Evolutionary conservation across 2,113 vertebrate genomes (phyloP).

Genomic region (Nannobrachium achirus): DNA sequence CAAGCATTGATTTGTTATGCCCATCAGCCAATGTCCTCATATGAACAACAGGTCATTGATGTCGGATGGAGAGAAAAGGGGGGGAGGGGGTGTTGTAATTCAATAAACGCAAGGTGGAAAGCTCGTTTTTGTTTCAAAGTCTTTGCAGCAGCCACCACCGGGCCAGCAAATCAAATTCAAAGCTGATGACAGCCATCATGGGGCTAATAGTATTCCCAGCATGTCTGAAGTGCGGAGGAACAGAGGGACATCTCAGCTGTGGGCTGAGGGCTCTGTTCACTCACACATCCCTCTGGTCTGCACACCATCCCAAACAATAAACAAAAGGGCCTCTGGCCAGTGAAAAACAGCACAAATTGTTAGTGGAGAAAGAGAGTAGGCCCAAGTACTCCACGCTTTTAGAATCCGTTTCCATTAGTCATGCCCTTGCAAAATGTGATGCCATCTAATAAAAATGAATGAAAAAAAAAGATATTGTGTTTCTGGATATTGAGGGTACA

Average conservation of each 20-base stretch:
- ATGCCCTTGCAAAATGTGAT: neutral
- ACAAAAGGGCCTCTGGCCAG: slow-evolving; percentile 57
- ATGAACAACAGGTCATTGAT: neutral
- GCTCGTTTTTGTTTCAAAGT: neutral
- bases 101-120: slow-evolving; percentile 8
- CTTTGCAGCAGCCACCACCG: neutral
- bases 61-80: neutral
- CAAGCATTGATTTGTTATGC: slow-evolving; percentile 35
- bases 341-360: slow-evolving; percentile 46
- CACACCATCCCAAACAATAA: slow-evolving; percentile 60
- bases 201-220: slow-evolving; percentile 39
- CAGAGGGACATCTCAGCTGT: slow-evolving; percentile 54
- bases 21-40: slow-evolving; percentile 18
- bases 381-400: slow-evolving; percentile 16
- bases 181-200: slow-evolving; percentile 47
- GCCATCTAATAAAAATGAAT: neutral
- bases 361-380: slow-evolving; percentile 16
- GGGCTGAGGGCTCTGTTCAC: slow-evolving; percentile 44
- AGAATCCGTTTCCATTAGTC: neutral
- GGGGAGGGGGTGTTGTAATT: neutral
- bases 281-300: slow-evolving; percentile 38
- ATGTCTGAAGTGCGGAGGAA: slow-evolving; percentile 44
- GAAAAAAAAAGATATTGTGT: neutral
- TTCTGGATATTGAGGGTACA: neutral
- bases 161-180: slow-evolving; percentile 45